Evolutionary conservation across 2,888 invertebrate genomes (phyloP).

Genomic region (Rhagophthalmus giganteus): DNA sequence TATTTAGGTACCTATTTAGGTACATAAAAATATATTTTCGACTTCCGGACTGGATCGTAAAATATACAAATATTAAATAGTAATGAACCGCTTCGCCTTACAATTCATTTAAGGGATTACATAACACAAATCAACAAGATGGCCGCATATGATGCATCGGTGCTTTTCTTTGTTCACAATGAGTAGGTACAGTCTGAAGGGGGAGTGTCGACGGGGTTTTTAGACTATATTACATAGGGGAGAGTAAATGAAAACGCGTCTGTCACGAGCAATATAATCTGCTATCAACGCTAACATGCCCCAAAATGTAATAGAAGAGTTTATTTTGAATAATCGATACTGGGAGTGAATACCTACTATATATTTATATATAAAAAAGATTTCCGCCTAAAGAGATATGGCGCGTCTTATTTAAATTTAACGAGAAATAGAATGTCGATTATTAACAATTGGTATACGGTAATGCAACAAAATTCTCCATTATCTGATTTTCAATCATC

Average conservation of each 20-base stretch:
- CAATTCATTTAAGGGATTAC: constrained; percentile 37
- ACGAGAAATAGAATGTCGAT: constrained; percentile 4
- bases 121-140: constrained; percentile 35
- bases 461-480: neutral
- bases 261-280: constrained; percentile 50
- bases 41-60: too few relatives aligned
- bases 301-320: constrained; percentile 45
- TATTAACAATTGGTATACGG: constrained; percentile 4
- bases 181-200: constrained; percentile 34
- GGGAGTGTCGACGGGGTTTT: constrained; percentile 40
- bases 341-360: constrained; percentile 16
- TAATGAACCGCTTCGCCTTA: constrained; percentile 30
- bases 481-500: constrained; percentile 19
- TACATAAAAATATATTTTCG: too few relatives aligned
- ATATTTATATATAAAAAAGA: constrained; percentile 14
- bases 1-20: too few relatives aligned
- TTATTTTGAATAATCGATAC: constrained; percentile 42
- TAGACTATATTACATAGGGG: constrained; percentile 38
- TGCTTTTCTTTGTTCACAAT: constrained; percentile 37
- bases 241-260: constrained; percentile 45
- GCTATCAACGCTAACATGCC: constrained; percentile 46
- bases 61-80: constrained; percentile 23
- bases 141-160: constrained; percentile 33
- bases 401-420: constrained; percentile 1
- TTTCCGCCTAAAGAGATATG: neutral